Evolutionary conservation across 2,797 vertebrate species (phyloP).

Genomic region (Rhyacichthys aspro): DNA sequence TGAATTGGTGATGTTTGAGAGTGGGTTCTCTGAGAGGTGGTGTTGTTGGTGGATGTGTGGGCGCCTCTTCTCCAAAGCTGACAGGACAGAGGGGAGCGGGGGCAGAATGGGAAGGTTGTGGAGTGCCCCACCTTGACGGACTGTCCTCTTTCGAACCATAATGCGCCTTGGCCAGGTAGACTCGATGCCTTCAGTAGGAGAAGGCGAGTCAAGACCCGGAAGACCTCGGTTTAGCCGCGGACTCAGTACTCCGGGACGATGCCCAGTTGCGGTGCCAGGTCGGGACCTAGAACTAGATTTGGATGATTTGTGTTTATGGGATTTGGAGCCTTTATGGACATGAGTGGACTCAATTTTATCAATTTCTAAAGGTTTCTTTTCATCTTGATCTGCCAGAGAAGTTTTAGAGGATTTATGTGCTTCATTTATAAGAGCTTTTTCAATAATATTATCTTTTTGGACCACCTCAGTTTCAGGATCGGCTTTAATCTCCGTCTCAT

Average conservation of each 20-base stretch:
- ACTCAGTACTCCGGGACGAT: slow-evolving; percentile 62
- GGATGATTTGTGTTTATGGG: slow-evolving; percentile 67
- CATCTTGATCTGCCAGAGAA: slow-evolving; percentile 20
- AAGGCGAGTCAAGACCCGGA: slow-evolving; percentile 53
- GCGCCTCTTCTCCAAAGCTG: slow-evolving; percentile 76
- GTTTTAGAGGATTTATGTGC: slow-evolving; percentile 21
- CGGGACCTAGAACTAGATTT: slow-evolving; percentile 67
- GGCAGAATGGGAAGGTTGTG: slow-evolving; percentile 85
- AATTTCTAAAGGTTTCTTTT: slow-evolving; percentile 33
- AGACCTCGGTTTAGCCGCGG: slow-evolving; percentile 53
- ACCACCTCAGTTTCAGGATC: slow-evolving; percentile 3
- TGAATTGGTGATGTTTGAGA: slow-evolving; percentile 52
- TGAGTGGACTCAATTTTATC: slow-evolving; percentile 31
- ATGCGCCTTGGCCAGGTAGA: slow-evolving; percentile 84
- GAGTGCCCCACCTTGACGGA: slow-evolving; percentile 81
- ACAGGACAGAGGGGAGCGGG: slow-evolving; percentile 80
- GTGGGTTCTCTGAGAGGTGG: slow-evolving; percentile 72
- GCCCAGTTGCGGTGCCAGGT: slow-evolving; percentile 73
- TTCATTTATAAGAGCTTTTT: slow-evolving; percentile 9
- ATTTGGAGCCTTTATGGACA: slow-evolving; percentile 50
- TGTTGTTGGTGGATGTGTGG: slow-evolving; percentile 62
- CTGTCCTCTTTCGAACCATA: slow-evolving; percentile 81
- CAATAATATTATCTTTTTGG: slow-evolving; percentile 19
- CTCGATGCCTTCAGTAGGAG: slow-evolving; percentile 72
- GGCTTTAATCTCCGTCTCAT: slow-evolving; percentile 14